phyloP scores from a whole-genome alignment of 2,797 vertebrate genomes.

The Sebastes matsubarae region DNA sequence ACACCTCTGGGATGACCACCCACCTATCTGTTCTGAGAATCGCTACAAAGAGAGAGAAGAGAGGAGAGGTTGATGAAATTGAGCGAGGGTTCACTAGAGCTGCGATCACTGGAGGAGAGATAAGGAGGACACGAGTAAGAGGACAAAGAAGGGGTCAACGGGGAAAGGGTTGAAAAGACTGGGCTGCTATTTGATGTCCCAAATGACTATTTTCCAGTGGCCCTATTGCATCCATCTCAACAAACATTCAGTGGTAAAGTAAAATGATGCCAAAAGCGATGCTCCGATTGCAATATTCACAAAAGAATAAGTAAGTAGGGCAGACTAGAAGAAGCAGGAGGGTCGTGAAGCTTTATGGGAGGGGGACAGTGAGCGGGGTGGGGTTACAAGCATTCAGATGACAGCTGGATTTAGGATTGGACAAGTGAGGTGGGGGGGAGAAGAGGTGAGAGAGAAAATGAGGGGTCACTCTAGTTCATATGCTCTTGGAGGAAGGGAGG shows the following conservation, averaged over 20 bases:
- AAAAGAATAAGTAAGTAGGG: conserved; percentile 14
- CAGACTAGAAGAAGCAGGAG: conserved; percentile 14
- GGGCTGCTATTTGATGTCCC: background rate
- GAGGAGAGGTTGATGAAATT: background rate
- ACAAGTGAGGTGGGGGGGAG: background rate
- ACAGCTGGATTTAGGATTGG: conserved; percentile 30
- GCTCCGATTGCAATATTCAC: conserved; percentile 6
- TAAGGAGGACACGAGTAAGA: background rate
- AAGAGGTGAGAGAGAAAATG: background rate
- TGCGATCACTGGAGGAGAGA: conserved; percentile 16
- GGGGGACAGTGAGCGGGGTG: background rate
- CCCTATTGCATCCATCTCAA: background rate
- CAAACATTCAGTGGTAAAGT: background rate
- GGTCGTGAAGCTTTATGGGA: background rate
- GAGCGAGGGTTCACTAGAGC: conserved; percentile 40
- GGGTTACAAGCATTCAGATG: conserved; percentile 25
- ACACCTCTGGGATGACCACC: conserved; percentile 9
- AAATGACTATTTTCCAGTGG: background rate
- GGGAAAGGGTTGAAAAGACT: background rate
- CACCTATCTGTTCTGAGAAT: conserved; percentile 35
- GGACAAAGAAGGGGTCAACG: background rate
- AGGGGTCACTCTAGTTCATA: conserved; percentile 41
- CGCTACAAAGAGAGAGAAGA: conserved; percentile 15
- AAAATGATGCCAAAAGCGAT: background rate
- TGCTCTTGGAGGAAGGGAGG: background rate